Conservation (phyloP, 2,797 vertebrate genomes). For the Tolypeutes matacus region DNA sequence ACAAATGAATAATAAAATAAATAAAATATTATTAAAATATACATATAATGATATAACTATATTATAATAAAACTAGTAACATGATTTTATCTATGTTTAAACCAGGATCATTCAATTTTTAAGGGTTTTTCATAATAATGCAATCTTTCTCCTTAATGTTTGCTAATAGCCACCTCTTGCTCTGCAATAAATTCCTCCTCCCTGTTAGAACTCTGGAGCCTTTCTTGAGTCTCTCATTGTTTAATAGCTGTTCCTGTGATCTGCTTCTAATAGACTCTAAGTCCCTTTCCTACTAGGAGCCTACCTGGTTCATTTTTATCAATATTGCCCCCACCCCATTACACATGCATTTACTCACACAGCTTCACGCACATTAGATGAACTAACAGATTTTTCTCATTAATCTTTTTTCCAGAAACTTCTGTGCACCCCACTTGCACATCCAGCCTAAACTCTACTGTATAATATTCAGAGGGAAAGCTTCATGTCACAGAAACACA, state of each 20-base stretch:
- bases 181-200: not conserved
- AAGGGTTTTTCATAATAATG: not conserved
- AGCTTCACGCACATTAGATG: not conserved
- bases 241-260: not conserved
- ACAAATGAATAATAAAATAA: not conserved
- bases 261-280: not conserved
- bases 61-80: not conserved
- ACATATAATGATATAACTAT: not conserved
- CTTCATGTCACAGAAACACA: not conserved
- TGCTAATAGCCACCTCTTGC: not conserved
- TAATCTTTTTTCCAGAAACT: conserved; percentile 7
- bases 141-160: not conserved
- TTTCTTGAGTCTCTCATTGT: not conserved
- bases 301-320: not conserved
- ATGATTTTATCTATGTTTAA: not conserved
- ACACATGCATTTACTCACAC: not conserved
- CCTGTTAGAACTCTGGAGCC: not conserved
- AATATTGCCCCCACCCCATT: not conserved
- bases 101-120: not conserved
- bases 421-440: not conserved
- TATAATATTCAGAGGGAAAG: not conserved
- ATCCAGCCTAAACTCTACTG: not conserved
- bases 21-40: not conserved
- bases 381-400: conserved; percentile 11
- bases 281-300: not conserved